These are phyloP conservation scores for Momotus momota DNA, from an alignment of 2,797 vertebrate genomes.

Conservation along the genomic window DNA sequence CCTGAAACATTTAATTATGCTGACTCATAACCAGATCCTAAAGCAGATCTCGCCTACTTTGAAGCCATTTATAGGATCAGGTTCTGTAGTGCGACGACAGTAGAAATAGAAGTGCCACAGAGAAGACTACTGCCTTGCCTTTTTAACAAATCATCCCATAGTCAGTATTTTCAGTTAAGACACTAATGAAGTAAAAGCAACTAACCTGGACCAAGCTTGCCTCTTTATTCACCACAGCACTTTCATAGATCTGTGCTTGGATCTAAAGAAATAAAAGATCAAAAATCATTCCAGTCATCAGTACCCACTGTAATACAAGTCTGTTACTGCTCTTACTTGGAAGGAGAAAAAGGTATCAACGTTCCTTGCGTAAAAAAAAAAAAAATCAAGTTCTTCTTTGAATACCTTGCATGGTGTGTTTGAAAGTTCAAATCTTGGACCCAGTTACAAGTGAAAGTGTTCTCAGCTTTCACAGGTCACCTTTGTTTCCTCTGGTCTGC, in stretches of 20 bases:
- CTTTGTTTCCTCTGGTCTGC: background rate
- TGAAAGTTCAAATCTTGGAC: background rate
- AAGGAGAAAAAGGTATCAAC: fast-evolving
- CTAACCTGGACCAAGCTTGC: slow-evolving; percentile 84
- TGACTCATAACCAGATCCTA: slow-evolving; percentile 36
- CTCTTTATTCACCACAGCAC: slow-evolving; percentile 82
- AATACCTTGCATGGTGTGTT: background rate
- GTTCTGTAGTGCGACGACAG: slow-evolving; percentile 3
- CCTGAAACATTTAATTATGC: slow-evolving; percentile 23
- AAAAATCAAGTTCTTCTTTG: background rate
- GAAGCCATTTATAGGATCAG: slow-evolving; percentile 43
- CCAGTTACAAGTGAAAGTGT: background rate
- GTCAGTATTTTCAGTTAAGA: background rate
- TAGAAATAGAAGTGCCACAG: background rate
- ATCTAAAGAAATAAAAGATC: slow-evolving; percentile 72
- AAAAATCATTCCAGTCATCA: background rate
- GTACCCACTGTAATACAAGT: background rate
- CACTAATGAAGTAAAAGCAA: background rate
- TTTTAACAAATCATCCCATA: background rate
- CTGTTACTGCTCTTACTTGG: background rate
- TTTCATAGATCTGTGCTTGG: slow-evolving; percentile 83
- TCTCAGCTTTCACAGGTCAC: background rate
- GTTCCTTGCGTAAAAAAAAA: background rate
- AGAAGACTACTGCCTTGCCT: background rate
- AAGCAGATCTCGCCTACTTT: slow-evolving; percentile 41